A percentile compares a stretch with the other conserved stretches of the same genome.
These are phyloP conservation scores for Stegodyphus mimosarum DNA, from an alignment of 1,140 invertebrate species.

Conservation along the genomic window DNA sequence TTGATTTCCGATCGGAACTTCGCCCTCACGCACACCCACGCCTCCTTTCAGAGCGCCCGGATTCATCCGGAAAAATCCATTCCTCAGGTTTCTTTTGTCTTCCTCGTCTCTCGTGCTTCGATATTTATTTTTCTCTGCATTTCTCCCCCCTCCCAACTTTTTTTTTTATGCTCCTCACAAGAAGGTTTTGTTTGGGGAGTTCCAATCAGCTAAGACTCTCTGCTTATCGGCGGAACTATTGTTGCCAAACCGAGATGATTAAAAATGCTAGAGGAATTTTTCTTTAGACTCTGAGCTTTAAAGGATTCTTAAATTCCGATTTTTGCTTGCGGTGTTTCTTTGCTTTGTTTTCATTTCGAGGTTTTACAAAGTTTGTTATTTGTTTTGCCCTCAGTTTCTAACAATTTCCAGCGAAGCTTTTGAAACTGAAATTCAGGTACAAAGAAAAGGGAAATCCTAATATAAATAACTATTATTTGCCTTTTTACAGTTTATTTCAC, in stretches of 20 bases:
- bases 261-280: constrained; percentile 7
- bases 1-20: constrained; percentile 46
- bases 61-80: constrained; percentile 48
- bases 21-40: background rate
- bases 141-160: background rate
- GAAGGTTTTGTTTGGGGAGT: constrained; percentile 18
- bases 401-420: too few relatives aligned
- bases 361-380: too few relatives aligned
- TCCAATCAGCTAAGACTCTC: constrained; percentile 1
- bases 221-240: constrained; percentile 5
- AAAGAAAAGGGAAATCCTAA: too few relatives aligned
- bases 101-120: background rate
- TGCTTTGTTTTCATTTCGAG: too few relatives aligned
- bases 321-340: too few relatives aligned
- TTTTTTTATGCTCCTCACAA: background rate
- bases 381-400: too few relatives aligned
- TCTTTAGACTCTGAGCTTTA: too few relatives aligned
- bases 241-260: constrained; percentile 22
- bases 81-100: constrained; percentile 43
- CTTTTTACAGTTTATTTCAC: too few relatives aligned
- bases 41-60: background rate
- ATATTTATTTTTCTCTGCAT: background rate
- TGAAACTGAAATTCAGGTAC: too few relatives aligned
- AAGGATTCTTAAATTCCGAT: too few relatives aligned
- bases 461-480: too few relatives aligned